phyloP scores from a whole-genome alignment of 2,113 vertebrate species.

The Ameiurus melas region DNA sequence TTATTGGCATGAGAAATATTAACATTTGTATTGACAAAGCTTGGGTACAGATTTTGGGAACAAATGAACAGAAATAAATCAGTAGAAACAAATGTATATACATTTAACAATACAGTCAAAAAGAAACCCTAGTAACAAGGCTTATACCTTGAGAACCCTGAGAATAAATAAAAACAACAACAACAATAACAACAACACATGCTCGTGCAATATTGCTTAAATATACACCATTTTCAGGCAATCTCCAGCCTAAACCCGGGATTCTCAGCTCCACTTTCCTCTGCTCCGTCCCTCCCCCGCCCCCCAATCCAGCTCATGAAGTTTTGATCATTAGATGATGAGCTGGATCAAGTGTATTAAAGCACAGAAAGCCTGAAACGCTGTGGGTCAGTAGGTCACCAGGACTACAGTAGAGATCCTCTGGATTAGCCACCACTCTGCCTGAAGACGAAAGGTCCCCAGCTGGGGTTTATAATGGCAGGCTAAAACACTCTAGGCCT shows the following conservation, averaged over 20 bases:
- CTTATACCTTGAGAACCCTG: too few relatives aligned
- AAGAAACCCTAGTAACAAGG: too few relatives aligned
- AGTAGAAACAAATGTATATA: too few relatives aligned
- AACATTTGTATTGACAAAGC: too few relatives aligned
- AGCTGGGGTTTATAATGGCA: constrained; percentile 9
- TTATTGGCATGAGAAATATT: too few relatives aligned
- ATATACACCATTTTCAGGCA: neutral
- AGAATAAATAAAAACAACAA: too few relatives aligned
- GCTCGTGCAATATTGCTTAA: neutral
- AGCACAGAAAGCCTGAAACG: neutral
- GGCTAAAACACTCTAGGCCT: constrained; percentile 14
- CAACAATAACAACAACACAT: too few relatives aligned
- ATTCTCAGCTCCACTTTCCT: neutral
- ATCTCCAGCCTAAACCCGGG: neutral
- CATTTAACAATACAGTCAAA: too few relatives aligned
- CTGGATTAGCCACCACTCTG: neutral
- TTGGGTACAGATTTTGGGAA: too few relatives aligned
- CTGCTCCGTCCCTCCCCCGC: neutral
- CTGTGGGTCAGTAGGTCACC: neutral
- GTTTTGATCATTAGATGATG: neutral
- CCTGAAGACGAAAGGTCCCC: neutral
- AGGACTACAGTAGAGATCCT: neutral
- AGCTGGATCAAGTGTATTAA: neutral
- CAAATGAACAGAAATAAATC: too few relatives aligned
- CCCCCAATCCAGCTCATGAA: neutral